Evolutionary conservation across 1,140 invertebrate genomes (phyloP).

Genomic region (Steinernema feltiae): DNA sequence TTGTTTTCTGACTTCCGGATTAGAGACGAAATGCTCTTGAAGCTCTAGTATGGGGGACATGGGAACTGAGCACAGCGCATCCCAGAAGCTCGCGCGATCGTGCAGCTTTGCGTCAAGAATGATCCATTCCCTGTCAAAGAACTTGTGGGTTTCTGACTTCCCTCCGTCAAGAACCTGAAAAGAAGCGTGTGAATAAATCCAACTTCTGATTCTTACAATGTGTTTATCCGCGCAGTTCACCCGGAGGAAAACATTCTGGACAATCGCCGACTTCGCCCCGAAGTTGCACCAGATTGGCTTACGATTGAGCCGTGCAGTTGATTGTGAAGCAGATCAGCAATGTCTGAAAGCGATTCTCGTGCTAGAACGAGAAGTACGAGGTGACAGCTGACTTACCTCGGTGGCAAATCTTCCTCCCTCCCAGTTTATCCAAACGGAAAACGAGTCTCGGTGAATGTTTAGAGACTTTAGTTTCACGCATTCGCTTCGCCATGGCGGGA

Average conservation of each 20-base stretch:
- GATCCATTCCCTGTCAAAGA: constrained; percentile 30
- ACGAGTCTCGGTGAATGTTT: background rate
- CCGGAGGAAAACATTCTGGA: constrained; percentile 27
- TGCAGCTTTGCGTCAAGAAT: constrained; percentile 23
- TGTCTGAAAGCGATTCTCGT: background rate
- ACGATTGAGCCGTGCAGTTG: background rate
- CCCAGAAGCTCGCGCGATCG: constrained; percentile 26
- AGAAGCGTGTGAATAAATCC: background rate
- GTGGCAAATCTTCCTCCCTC: background rate
- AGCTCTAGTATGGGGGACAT: constrained; percentile 9
- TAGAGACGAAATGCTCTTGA: constrained; percentile 28
- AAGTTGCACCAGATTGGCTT: constrained; percentile 5
- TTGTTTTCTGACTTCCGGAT: constrained; percentile 17
- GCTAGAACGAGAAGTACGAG: background rate
- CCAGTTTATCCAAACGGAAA: background rate
- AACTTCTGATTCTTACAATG: constrained; percentile 23
- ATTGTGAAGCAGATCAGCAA: background rate
- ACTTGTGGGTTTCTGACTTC: constrained; percentile 16
- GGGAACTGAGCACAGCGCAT: constrained; percentile 22
- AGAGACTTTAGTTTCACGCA: background rate
- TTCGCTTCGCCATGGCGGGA: background rate
- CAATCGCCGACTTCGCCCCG: background rate
- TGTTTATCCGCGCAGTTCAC: constrained; percentile 25
- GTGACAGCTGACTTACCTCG: background rate
- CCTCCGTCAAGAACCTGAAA: constrained; percentile 16